Percentiles rank a stretch among this genome's conserved stretches.
phyloP scores from a whole-genome alignment of 2,797 vertebrate species.

The Siniperca scherzeri region DNA sequence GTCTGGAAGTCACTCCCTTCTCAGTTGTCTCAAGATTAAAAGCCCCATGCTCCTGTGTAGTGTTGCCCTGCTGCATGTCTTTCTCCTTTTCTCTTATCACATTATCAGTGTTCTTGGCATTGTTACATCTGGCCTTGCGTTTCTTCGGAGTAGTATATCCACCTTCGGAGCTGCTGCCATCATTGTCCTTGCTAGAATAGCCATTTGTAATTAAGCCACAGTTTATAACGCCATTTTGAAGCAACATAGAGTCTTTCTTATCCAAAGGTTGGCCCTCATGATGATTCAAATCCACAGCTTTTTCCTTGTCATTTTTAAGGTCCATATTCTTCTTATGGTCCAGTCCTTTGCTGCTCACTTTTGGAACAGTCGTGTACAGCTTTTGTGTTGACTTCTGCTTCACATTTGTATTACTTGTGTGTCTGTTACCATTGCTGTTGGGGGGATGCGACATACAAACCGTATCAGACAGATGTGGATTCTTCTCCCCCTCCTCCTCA shows the following conservation, averaged over 20 bases:
- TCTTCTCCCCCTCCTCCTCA: constrained; percentile 88
- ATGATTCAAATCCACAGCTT: constrained; percentile 77
- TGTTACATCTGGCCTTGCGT: constrained; percentile 92
- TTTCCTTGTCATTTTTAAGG: constrained; percentile 92
- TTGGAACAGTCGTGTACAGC: constrained; percentile 86
- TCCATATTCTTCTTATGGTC: constrained; percentile 92
- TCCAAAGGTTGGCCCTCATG: constrained; percentile 73
- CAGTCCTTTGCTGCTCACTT: constrained; percentile 88
- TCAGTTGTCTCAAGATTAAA: constrained; percentile 79
- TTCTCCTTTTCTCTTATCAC: constrained; percentile 90
- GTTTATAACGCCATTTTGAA: constrained; percentile 93
- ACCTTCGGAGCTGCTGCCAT: constrained; percentile 95
- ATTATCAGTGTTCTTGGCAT: constrained; percentile 90
- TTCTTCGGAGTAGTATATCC: constrained; percentile 97
- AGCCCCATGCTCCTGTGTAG: constrained; percentile 76
- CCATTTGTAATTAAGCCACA: constrained; percentile 94
- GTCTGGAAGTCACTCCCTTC: constrained; percentile 85
- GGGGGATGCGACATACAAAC: constrained; percentile 84
- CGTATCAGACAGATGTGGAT: constrained; percentile 85
- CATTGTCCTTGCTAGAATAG: constrained; percentile 94
- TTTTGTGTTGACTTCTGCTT: constrained; percentile 88
- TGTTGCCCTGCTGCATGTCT: constrained; percentile 89
- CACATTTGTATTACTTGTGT: constrained; percentile 84
- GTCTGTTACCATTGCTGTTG: constrained; percentile 91
- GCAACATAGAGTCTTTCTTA: constrained; percentile 87